Evolutionary conservation across 2,888 invertebrate species (phyloP).

Genomic region (Lucinisca nassula): DNA sequence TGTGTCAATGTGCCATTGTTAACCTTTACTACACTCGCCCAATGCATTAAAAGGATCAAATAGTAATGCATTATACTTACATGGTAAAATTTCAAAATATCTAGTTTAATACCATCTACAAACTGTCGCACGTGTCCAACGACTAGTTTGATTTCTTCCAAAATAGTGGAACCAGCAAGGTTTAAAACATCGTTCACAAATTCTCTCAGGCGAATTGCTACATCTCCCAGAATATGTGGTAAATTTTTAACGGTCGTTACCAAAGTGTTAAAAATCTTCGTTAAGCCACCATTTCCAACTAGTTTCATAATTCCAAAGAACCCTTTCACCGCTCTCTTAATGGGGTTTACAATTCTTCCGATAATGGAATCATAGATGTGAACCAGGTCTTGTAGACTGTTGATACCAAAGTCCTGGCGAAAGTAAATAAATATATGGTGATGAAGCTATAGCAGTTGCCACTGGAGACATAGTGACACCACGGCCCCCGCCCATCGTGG

Average conservation of each 20-base stretch:
- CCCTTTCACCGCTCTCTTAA: slow-evolving; percentile 54
- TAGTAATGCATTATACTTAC: slow-evolving; percentile 40
- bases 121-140: slow-evolving; percentile 43
- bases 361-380: slow-evolving; percentile 71
- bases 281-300: slow-evolving; percentile 49
- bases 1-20: no score
- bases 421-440: no score
- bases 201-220: slow-evolving; percentile 15
- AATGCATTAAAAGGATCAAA: no score
- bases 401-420: slow-evolving; percentile 74
- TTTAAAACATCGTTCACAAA: slow-evolving; percentile 50
- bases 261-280: slow-evolving; percentile 34
- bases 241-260: slow-evolving; percentile 50
- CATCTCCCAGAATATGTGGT: slow-evolving; percentile 53
- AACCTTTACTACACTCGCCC: no score
- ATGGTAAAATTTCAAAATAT: slow-evolving; percentile 58
- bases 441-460: no score
- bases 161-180: slow-evolving; percentile 41
- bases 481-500: no score
- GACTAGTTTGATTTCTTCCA: slow-evolving; percentile 54
- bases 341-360: slow-evolving; percentile 64
- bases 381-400: slow-evolving; percentile 68
- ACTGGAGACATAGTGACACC: no score
- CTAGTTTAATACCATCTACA: slow-evolving; percentile 51
- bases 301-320: slow-evolving; percentile 61